phyloP scores from a whole-genome alignment of 2,888 invertebrate species.

The Itoplectis maculator region DNA sequence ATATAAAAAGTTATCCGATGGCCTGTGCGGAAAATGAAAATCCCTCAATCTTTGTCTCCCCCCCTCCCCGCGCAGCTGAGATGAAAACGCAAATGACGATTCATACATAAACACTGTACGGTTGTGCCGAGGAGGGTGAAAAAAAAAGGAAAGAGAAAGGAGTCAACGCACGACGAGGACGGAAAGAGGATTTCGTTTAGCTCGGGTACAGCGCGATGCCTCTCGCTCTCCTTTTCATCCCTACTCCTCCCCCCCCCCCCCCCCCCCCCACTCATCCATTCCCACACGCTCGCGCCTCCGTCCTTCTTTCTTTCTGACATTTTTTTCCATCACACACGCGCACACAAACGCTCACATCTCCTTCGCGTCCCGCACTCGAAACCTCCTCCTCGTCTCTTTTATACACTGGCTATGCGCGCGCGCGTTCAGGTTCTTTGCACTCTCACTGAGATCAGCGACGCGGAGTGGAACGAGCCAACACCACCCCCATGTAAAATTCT shows the following conservation, averaged over 20 bases:
- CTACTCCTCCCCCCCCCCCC: too few relatives aligned
- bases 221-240: slow-evolving; percentile 34
- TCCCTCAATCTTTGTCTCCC: slow-evolving; percentile 3
- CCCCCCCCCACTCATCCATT: too few relatives aligned
- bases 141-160: slow-evolving; percentile 10
- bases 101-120: slow-evolving; percentile 19
- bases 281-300: slow-evolving; percentile 10
- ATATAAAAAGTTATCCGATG: slow-evolving; percentile 8
- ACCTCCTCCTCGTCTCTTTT: slow-evolving; percentile 44
- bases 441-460: slow-evolving; percentile 58
- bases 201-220: slow-evolving; percentile 23
- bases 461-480: slow-evolving; percentile 21
- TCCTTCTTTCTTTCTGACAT: slow-evolving; percentile 37
- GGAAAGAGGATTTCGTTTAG: slow-evolving; percentile 37
- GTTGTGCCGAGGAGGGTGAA: neutral
- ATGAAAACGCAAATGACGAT: slow-evolving; percentile 41
- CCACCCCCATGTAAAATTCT: slow-evolving; percentile 78
- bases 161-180: neutral
- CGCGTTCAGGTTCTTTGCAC: slow-evolving; percentile 64
- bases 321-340: slow-evolving; percentile 36
- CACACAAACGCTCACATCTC: slow-evolving; percentile 31
- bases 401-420: slow-evolving; percentile 9
- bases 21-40: neutral
- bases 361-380: slow-evolving; percentile 40
- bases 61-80: neutral